Evolutionary conservation across 2,888 invertebrate species (phyloP).

Genomic region (Cremastinae sp.): DNA sequence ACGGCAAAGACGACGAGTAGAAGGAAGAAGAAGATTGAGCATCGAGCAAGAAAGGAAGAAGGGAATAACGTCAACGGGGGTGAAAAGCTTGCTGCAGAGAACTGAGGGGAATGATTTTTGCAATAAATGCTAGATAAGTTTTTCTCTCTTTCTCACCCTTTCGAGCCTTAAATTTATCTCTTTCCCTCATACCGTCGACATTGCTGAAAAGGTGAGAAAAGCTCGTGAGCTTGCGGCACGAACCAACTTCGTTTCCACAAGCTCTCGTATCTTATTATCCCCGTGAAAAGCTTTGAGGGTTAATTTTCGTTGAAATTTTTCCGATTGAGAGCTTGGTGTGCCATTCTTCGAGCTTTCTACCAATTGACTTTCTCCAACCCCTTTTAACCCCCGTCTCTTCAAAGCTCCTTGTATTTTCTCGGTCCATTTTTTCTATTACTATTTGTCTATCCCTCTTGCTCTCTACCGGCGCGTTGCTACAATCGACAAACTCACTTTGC

Average conservation of each 20-base stretch:
- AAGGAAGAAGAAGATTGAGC: neutral
- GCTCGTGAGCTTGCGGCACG: constrained; percentile 21
- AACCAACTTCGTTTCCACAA: constrained; percentile 49
- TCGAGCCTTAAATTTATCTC: neutral
- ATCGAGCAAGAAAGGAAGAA: neutral
- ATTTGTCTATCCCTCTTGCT: too few relatives aligned
- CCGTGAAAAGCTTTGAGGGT: constrained; percentile 50
- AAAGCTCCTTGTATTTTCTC: too few relatives aligned
- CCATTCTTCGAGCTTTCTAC: constrained; percentile 42
- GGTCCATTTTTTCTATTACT: too few relatives aligned
- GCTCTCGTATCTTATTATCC: constrained; percentile 56
- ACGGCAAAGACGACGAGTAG: too few relatives aligned
- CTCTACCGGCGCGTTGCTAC: too few relatives aligned
- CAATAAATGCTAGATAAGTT: constrained; percentile 27
- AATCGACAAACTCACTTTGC: too few relatives aligned
- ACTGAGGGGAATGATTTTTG: constrained; percentile 40
- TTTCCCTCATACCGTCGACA: neutral
- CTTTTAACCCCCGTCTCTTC: too few relatives aligned
- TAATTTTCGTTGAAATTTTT: constrained; percentile 57
- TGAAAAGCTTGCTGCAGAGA: too few relatives aligned
- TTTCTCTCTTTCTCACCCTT: neutral
- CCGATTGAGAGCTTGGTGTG: constrained; percentile 42
- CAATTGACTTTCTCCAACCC: constrained; percentile 20
- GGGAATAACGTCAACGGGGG: too few relatives aligned
- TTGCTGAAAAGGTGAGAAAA: neutral